phyloP scores from a whole-genome alignment of 2,113 vertebrate genomes.

The Anolis carolinensis region DNA sequence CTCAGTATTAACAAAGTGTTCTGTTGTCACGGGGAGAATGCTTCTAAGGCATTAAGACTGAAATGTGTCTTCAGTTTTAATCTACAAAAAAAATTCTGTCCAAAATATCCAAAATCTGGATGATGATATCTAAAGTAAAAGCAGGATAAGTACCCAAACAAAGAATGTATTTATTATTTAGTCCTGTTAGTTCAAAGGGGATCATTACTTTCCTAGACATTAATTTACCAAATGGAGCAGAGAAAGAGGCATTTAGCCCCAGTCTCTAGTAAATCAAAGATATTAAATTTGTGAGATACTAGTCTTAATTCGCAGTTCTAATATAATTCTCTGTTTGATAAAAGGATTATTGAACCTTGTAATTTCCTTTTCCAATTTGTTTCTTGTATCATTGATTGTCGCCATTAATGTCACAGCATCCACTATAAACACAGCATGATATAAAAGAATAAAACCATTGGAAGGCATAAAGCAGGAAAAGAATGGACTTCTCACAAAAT shows the following conservation, averaged over 20 bases:
- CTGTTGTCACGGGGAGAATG: not conserved
- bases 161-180: not conserved
- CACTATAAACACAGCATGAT: conserved; percentile 43
- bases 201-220: conserved; percentile 35
- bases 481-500: not conserved
- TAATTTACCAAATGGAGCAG: conserved; percentile 50
- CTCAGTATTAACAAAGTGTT: not conserved
- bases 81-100: not conserved
- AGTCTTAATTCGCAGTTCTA: conserved; percentile 59
- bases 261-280: conserved; percentile 42
- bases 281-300: conserved; percentile 57
- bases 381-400: conserved; percentile 46
- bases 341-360: conserved; percentile 32
- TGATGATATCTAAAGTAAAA: not conserved
- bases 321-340: conserved; percentile 45
- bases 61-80: not conserved
- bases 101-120: not conserved
- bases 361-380: conserved; percentile 54
- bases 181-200: conserved; percentile 36
- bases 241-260: conserved; percentile 43
- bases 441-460: conserved; percentile 24
- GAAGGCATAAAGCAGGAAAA: conserved; percentile 25
- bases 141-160: conserved; percentile 17
- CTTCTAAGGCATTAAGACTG: not conserved
- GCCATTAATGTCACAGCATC: conserved; percentile 58